Evolutionary conservation across 2,113 vertebrate genomes (phyloP), one percentile per base, ranked within the genome.

Genomic region (Ammodytes dubius): DNA sequence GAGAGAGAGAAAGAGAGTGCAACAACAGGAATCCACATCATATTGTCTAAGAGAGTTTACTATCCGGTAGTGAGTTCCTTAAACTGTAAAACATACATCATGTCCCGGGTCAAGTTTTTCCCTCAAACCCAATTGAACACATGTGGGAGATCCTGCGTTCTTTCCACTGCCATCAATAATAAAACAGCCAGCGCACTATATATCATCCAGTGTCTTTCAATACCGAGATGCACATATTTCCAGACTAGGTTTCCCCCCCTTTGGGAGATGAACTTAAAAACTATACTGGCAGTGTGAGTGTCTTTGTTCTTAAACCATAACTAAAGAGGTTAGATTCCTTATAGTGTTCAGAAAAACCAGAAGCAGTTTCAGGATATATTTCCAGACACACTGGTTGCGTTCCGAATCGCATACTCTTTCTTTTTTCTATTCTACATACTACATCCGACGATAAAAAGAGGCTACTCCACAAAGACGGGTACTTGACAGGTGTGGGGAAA

Each of bases 121-220:
- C 66, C 57, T 27, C 27, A 27, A 27, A 40, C 47, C 13, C 59
- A 74, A 77, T 60, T 77, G 59, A 79, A 79, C 60, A 74, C 84
- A 87, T 49, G n/a, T 82, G 84, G 73, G 56, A 77, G 17, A 67
- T 53, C 67, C 35, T 45, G 52, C 5, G 0, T 65, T 72, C 17
- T 61, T 84, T 81, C 72, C 76, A 69, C 70, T 61, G 27, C 65
- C 56, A 54, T 74, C 49, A 61, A 82, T 84, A 82, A 84, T 84
- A 82, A 84, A 86, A 82, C 66, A 64, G 71, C 17, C 54, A 79
- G 17, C 71, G 79, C 52, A 47, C 57, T 40, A 61, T 79, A 75
- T 84, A 84, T 84, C 58, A 87, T 58, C 6, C 5, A 15, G 27
- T 19, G 43, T 49, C 13, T 79, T 59, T 72, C 42, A 46, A 43